phyloP scores from a whole-genome alignment of 2,797 vertebrate genomes.

The Hippopotamyrus pictus region DNA sequence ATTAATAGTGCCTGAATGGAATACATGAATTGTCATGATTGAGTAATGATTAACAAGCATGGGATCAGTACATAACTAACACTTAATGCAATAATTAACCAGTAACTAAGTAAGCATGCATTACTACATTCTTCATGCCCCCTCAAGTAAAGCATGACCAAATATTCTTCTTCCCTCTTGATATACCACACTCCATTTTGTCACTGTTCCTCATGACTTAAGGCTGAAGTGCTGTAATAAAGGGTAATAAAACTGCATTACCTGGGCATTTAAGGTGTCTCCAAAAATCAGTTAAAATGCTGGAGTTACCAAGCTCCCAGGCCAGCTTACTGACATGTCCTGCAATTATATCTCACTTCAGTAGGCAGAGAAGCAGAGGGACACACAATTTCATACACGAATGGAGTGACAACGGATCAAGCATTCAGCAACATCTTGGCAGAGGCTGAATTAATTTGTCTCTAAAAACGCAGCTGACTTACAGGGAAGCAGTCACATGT shows the following conservation, averaged over 20 bases:
- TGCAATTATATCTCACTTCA: not conserved
- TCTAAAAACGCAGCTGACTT: slow-evolving; percentile 7
- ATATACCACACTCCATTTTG: not conserved
- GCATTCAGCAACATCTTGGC: not conserved
- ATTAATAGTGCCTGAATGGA: not conserved
- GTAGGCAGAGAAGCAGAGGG: not conserved
- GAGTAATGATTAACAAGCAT: not conserved
- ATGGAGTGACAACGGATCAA: not conserved
- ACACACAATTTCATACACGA: slow-evolving; percentile 2
- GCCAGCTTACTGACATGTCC: not conserved
- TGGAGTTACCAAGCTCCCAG: not conserved
- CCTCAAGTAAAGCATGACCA: not conserved
- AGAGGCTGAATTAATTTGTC: slow-evolving; percentile 1
- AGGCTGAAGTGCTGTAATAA: not conserved
- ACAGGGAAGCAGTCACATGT: not conserved
- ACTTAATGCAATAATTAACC: too few species aligned
- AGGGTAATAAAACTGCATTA: not conserved
- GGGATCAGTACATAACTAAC: too few species aligned
- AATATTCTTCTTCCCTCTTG: not conserved
- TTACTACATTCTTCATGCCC: not conserved
- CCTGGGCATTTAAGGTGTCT: not conserved
- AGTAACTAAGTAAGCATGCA: not conserved
- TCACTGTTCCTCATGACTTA: not conserved
- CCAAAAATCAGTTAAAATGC: not conserved
- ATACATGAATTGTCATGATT: not conserved